Conservation (phyloP, 2,113 vertebrate genomes). For the Rallus limicola region DNA sequence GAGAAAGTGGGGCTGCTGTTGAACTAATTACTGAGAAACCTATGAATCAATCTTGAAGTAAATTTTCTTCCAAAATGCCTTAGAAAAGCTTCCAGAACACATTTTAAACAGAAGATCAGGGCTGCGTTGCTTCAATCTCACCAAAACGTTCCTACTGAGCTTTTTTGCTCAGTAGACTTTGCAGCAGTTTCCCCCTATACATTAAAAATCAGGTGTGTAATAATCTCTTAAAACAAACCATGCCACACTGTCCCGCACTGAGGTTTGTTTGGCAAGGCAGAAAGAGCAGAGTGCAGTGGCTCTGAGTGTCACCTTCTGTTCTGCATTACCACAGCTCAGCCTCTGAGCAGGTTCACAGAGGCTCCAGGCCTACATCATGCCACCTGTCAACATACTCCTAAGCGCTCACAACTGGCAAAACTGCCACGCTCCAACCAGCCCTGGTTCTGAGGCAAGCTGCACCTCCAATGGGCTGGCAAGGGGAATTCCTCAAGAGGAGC, state of each 20-base stretch:
- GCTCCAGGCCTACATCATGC: neutral
- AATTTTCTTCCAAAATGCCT: conserved; percentile 4
- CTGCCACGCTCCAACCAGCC: neutral
- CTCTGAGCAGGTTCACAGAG: neutral
- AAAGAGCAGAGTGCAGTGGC: neutral
- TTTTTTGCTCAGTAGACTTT: neutral
- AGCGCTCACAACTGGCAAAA: neutral
- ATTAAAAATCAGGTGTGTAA: neutral
- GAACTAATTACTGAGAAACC: conserved; percentile 15
- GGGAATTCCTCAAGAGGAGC: neutral
- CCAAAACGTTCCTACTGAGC: neutral
- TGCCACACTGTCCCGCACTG: neutral
- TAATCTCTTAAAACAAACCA: neutral
- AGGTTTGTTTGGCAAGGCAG: neutral
- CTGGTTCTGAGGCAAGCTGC: neutral
- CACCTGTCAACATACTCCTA: neutral
- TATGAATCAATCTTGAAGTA: conserved; percentile 18
- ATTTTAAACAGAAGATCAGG: neutral
- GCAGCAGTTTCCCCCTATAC: neutral
- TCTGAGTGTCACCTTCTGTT: neutral
- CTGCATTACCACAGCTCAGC: neutral
- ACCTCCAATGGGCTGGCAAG: neutral
- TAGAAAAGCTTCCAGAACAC: neutral
- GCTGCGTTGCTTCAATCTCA: neutral
- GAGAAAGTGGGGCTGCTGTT: neutral